A percentile compares a stretch with the other conserved stretches of the same genome.
Conservation (phyloP, 2,888 invertebrate genomes). For the Resseliella maxima region DNA sequence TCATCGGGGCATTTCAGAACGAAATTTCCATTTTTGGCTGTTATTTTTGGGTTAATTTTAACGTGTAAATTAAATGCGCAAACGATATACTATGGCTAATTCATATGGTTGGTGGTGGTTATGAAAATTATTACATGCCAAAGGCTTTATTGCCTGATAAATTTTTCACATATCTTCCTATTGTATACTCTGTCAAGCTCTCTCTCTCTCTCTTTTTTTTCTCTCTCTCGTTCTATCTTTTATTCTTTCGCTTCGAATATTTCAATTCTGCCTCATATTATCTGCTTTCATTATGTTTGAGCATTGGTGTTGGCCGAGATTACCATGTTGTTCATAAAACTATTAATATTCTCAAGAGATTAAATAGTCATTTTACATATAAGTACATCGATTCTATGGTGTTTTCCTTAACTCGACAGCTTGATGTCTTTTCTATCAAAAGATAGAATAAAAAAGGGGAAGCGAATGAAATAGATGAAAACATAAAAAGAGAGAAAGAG, state of each 20-base stretch:
- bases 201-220: not conserved
- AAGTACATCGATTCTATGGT: not conserved
- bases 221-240: too few species aligned
- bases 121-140: not conserved
- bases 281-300: not conserved
- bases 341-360: conserved; percentile 6
- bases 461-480: too few species aligned
- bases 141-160: not conserved
- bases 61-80: not conserved
- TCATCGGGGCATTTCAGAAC: not conserved
- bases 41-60: not conserved
- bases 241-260: too few species aligned
- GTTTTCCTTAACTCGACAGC: not conserved
- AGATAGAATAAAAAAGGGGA: not conserved
- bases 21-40: not conserved
- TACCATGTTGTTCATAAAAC: not conserved
- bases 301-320: not conserved
- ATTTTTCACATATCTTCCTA: not conserved
- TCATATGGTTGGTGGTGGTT: not conserved
- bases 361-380: not conserved
- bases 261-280: too few species aligned
- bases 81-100: not conserved
- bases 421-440: not conserved
- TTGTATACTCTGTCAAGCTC: not conserved
- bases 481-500: too few species aligned